These are phyloP conservation scores for Tetraodon nigroviridis DNA, from an alignment of 2,113 vertebrate genomes.

Conservation along the genomic window DNA sequence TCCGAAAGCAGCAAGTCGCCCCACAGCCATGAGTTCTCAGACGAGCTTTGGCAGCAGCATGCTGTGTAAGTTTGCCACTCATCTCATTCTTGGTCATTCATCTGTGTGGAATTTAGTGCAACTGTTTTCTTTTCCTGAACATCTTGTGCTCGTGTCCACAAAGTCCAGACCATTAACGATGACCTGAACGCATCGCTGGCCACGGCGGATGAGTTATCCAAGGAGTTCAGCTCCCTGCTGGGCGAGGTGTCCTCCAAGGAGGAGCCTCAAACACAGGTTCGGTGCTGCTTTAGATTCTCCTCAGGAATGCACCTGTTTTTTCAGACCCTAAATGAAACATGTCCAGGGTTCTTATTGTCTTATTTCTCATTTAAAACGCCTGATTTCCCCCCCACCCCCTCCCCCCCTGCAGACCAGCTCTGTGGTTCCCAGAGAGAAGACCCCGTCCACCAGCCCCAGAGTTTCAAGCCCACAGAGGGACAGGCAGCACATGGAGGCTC, in stretches of 20 bases:
- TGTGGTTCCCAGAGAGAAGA: not conserved
- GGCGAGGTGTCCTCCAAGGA: conserved; percentile 43
- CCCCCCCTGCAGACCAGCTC: conserved; percentile 15
- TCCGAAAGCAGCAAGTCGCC: conserved; percentile 26
- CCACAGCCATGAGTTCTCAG: conserved; percentile 62
- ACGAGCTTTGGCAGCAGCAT: conserved; percentile 46
- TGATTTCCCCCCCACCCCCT: not conserved
- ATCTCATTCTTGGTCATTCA: not conserved
- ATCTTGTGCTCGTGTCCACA: conserved; percentile 6
- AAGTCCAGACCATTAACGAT: conserved; percentile 71
- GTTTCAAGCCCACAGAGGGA: not conserved
- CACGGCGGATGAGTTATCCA: conserved; percentile 74
- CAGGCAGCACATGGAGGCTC: conserved; percentile 10
- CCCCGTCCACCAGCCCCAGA: not conserved
- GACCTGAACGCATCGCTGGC: conserved; percentile 75
- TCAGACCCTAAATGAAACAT: too few species aligned
- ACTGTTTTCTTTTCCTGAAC: not conserved
- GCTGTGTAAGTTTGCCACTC: conserved; percentile 66
- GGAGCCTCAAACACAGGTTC: conserved; percentile 3
- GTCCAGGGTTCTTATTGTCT: too few species aligned
- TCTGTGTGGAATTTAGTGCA: not conserved
- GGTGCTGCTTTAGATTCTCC: not conserved
- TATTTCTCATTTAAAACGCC: not conserved
- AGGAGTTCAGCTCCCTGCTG: conserved; percentile 71
- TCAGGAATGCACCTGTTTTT: too few species aligned